Evolutionary conservation across 2,888 invertebrate genomes (phyloP), one percentile per base, ranked within the genome.

Genomic region (Meloe dianella): DNA sequence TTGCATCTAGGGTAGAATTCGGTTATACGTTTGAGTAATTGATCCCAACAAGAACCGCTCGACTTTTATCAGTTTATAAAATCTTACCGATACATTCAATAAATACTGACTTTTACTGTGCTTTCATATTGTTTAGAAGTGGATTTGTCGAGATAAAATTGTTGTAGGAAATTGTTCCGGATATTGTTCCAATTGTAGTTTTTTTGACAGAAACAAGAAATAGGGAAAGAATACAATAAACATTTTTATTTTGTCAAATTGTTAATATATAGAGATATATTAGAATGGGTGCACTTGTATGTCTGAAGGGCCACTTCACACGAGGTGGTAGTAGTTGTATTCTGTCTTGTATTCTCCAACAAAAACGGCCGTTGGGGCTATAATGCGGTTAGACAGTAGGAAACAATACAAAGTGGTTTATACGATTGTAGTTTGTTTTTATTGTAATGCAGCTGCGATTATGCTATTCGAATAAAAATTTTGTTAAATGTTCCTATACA

Each of bases 401-500:
- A 71, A 75, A 76, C 75, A 76, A 76, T 75, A 65, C 72, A 72
- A 75, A 76, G 76, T 76, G 74, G 74, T 75, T 73, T 74, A 73
- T 74, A 70, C 71, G 70, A 69, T 70, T 75, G 73, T 72, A 70
- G 64, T 69, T 69, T 70, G 65, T 67, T 67, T 69, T 51, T 8
- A 72, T 73, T 76, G 73, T 70, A 72, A 64, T 68, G 73, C 74
- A 74, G 73, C 73, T 75, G 74, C 69, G 69, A 69, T 69, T 69
- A 62, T 66, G 66, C 60, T 47, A 35, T 60, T 58, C 64, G 69
- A 69, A 69, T 69, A 66, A 69, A 69, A 69, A 69, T 69, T n/a
- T 69, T 62, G 62, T 68, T 63, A 63, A 63, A 59, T 63, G 65
- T 66, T 66, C 61, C 60, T 60, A 63, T 47, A 63, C 63, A 68